Base-by-base conservation (phyloP, 1,140 invertebrate species). In the Papilio glaucus region DNA sequence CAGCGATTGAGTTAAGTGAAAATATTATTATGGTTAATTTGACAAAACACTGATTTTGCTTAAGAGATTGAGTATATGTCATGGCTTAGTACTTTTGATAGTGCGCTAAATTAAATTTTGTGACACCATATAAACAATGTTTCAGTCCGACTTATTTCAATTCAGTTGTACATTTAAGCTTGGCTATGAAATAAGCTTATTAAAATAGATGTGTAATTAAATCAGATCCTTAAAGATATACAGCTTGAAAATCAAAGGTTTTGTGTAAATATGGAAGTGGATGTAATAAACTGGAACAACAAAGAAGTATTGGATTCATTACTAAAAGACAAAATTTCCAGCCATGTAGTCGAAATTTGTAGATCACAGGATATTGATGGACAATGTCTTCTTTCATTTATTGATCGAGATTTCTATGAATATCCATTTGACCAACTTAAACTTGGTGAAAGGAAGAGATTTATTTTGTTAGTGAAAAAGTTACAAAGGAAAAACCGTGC, bases 231-330 rank as follows among this genome's bases (percentile, higher is more conserved):
- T 18, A 21, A 72, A 65, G 49, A 60, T 61, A 71, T 65, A 72
- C 41, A 65, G 60, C 8, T 39, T 53, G 13, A n/a, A 38, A 38
- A 72, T 42, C 24, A 72, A 74, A 70, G 71, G 26, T 73, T 72
- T 72, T 37, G 49, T 57, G 77, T 77, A 63, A 90, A 77, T 81
- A 93, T 93, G 91, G 91, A 91, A 81, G 82, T 84, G 9, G 85
- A 88, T 81, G 89, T 93, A 60, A 83, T 92, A 71, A 92, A 93
- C 72, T 93, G 91, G 91, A 88, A 82, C 77, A 89, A 89, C 86
- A 89, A 92, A 93, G 93, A 93, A 83, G 89, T 93, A 68, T 77
- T 89, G 78, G 91, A 93, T 78, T 92, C 89, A 84, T 89, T 93
- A 88, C 84, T 87, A 82, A 92, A 88, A 88, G 91, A 93, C 68